These are phyloP conservation scores for Lypha dubia DNA, from an alignment of 2,888 invertebrate genomes.

Conservation along the genomic window DNA sequence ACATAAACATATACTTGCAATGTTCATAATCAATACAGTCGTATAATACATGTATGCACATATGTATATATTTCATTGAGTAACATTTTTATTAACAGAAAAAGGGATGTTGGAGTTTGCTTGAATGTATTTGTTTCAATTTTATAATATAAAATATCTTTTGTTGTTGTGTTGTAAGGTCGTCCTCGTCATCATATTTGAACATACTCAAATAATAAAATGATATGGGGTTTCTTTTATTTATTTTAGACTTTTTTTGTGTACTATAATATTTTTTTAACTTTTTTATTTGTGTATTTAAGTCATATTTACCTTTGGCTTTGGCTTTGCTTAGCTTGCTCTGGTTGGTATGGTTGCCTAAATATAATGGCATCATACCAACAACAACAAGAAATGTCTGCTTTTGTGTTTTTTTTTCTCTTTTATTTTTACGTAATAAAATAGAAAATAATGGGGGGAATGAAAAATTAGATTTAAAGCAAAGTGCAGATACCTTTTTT, in stretches of 20 bases:
- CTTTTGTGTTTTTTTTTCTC: constrained; percentile 2
- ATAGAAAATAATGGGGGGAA: constrained; percentile 24
- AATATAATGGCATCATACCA: constrained; percentile 66
- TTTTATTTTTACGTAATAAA: constrained; percentile 58
- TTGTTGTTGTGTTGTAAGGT: constrained; percentile 28
- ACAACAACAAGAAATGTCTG: constrained; percentile 41
- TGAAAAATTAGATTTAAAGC: constrained; percentile 52
- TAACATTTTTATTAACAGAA: not conserved
- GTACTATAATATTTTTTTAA: constrained; percentile 1
- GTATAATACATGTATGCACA: not conserved
- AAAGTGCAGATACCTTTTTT: constrained; percentile 64
- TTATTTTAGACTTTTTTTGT: constrained; percentile 26
- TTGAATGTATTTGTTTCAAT: not conserved
- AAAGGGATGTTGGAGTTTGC: constrained; percentile 9
- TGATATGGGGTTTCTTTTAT: constrained; percentile 44
- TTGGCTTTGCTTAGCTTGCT: constrained; percentile 60
- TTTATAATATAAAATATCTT: constrained; percentile 23
- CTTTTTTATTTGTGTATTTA: constrained; percentile 40
- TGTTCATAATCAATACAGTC: too few species aligned
- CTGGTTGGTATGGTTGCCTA: constrained; percentile 55
- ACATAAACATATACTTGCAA: not conserved
- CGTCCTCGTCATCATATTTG: constrained; percentile 17
- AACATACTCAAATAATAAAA: constrained; percentile 2
- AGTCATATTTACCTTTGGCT: constrained; percentile 67
- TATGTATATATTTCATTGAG: not conserved